Evolutionary conservation across 2,888 invertebrate genomes (phyloP).

Genomic region (Itoplectis maculator): DNA sequence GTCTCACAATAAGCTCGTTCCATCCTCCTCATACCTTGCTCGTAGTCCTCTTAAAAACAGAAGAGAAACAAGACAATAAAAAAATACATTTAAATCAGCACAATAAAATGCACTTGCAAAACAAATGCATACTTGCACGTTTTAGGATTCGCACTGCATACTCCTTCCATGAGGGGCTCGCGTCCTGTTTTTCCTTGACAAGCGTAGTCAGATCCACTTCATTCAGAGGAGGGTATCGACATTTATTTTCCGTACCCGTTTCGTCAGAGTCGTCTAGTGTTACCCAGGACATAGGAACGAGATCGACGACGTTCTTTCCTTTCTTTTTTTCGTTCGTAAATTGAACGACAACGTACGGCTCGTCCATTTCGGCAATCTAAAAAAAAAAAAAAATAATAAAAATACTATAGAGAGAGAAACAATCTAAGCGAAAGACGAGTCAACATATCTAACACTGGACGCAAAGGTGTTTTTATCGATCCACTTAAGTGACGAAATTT

Average conservation of each 20-base stretch:
- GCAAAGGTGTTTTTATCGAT: no score
- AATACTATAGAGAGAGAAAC: no score
- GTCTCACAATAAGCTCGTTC: background rate
- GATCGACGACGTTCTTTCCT: background rate
- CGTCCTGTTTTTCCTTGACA: background rate
- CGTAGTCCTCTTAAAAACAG: background rate
- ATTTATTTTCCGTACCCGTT: background rate
- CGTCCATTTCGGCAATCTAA: background rate
- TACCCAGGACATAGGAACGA: background rate
- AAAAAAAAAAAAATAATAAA: background rate
- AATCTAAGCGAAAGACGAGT: no score
- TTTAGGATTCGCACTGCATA: background rate
- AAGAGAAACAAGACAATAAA: background rate
- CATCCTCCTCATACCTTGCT: background rate
- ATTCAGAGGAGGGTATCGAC: background rate
- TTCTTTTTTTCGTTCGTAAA: background rate
- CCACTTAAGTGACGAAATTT: no score
- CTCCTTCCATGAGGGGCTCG: background rate
- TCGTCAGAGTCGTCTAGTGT: background rate
- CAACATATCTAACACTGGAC: no score
- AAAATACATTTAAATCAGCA: background rate
- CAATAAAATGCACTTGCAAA: background rate
- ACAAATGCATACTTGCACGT: background rate
- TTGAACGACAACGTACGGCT: background rate
- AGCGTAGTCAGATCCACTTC: background rate